These are phyloP conservation scores for Cossypha caffra DNA, from an alignment of 2,797 vertebrate genomes.

Conservation along the genomic window DNA sequence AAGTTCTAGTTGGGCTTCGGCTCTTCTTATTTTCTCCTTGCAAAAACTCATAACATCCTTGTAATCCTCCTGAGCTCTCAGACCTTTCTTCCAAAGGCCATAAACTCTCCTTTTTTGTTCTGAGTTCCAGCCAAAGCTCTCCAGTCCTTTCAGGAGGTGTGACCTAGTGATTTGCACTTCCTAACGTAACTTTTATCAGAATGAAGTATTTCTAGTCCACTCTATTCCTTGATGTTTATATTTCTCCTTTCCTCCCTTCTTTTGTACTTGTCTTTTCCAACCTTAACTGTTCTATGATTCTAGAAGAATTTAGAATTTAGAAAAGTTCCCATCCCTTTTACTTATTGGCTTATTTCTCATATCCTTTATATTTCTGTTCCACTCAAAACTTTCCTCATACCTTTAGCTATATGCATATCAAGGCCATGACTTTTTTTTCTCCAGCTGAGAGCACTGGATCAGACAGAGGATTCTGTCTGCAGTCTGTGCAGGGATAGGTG, in stretches of 20 bases:
- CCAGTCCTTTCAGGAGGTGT: neutral
- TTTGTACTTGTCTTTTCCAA: neutral
- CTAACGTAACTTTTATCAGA: neutral
- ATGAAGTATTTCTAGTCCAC: neutral
- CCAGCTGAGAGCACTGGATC: neutral
- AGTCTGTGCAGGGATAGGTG: neutral
- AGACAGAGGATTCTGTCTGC: neutral
- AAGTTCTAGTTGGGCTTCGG: neutral
- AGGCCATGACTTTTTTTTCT: neutral
- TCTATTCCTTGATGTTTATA: neutral
- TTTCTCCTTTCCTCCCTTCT: neutral
- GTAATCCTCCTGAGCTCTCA: neutral
- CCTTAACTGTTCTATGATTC: neutral
- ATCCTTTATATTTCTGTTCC: neutral
- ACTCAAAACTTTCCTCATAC: neutral
- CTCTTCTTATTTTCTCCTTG: neutral
- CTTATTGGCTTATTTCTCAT: neutral
- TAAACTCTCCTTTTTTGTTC: neutral
- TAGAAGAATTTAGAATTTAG: no score
- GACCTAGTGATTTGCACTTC: neutral
- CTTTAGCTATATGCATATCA: neutral
- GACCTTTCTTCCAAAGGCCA: neutral
- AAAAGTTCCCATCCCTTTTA: neutral
- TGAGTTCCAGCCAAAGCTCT: neutral
- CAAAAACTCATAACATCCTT: neutral